phyloP scores from a whole-genome alignment of 2,113 vertebrate species.

The Sprattus sprattus region DNA sequence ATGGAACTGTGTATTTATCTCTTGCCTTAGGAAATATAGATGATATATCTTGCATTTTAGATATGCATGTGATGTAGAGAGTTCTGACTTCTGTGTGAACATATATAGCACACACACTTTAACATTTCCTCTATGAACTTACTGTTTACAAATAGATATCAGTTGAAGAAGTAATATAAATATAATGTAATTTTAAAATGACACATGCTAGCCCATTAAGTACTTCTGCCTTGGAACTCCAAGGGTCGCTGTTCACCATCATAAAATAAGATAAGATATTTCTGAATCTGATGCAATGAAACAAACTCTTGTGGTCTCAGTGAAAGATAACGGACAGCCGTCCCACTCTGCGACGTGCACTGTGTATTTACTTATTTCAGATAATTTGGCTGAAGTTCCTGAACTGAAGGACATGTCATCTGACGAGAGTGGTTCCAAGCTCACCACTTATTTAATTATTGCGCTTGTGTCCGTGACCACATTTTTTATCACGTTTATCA shows the following conservation, averaged over 20 bases:
- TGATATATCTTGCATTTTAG: neutral
- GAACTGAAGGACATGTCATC: conserved; percentile 42
- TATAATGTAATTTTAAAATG: neutral
- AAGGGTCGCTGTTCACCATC: conserved; percentile 37
- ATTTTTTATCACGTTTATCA: conserved; percentile 26
- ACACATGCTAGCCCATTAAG: neutral
- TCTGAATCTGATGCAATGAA: conserved; percentile 51
- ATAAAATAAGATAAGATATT: conserved; percentile 24
- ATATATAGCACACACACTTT: neutral
- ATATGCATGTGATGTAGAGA: neutral
- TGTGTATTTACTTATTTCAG: conserved; percentile 61
- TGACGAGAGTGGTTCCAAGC: conserved; percentile 26
- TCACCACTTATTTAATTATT: conserved; percentile 53
- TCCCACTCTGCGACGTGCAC: neutral
- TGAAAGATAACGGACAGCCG: conserved; percentile 64
- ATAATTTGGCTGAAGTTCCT: conserved; percentile 66
- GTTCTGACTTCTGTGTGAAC: neutral
- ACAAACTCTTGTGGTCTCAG: conserved; percentile 60
- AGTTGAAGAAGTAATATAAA: neutral
- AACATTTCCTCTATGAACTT: neutral
- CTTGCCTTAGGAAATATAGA: neutral
- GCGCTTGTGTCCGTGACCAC: conserved; percentile 4
- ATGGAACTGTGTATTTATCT: no score
- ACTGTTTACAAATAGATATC: neutral
- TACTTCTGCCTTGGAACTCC: conserved; percentile 8